A percentile compares a stretch with the other conserved stretches of the same genome.
These are phyloP conservation scores for Boulengeromyrus knoepffleri DNA, from an alignment of 2,113 vertebrate genomes.

Conservation along the genomic window DNA sequence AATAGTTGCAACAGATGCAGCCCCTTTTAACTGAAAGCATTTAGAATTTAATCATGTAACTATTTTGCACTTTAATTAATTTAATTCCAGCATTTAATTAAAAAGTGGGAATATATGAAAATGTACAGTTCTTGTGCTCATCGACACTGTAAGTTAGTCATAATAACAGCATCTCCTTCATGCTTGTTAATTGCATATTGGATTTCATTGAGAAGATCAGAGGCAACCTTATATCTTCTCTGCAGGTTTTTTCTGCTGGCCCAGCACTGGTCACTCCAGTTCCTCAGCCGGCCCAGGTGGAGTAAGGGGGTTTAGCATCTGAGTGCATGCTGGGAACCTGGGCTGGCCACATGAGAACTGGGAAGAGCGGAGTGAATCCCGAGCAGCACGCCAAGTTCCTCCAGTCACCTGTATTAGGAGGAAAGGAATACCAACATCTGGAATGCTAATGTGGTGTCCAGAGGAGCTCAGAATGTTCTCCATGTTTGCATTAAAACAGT, in stretches of 20 bases:
- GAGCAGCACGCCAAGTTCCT: not conserved
- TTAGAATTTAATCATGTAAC: not conserved
- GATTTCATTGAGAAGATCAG: not conserved
- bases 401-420: conserved; percentile 19
- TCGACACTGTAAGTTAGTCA: not conserved
- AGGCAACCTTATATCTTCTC: not conserved
- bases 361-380: conserved; percentile 2
- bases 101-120: not conserved
- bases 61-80: not conserved
- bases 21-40: not conserved
- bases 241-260: not conserved
- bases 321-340: conserved; percentile 7
- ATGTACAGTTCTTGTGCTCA: not conserved
- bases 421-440: not conserved
- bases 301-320: conserved; percentile 15
- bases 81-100: not conserved
- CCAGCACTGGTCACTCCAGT: not conserved
- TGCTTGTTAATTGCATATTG: not conserved
- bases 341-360: not conserved
- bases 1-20: not conserved
- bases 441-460: not conserved
- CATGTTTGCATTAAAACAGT: not conserved
- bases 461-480: not conserved
- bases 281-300: not conserved
- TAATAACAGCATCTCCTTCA: not conserved